These are phyloP conservation scores for Ditula angustiorana DNA, from an alignment of 2,888 invertebrate species.

Conservation along the genomic window DNA sequence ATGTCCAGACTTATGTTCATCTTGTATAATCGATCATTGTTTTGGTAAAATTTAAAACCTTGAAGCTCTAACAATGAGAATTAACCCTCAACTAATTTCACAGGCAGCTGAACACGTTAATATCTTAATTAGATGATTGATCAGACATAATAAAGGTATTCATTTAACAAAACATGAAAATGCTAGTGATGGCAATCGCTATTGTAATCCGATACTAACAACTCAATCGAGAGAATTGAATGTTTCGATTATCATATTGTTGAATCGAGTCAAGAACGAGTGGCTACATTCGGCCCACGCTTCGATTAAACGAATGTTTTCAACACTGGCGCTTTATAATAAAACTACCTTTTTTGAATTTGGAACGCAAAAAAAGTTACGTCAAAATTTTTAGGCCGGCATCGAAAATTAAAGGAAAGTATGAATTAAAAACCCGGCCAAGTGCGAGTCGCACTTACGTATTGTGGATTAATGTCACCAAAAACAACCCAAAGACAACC, in stretches of 20 bases:
- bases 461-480: no score
- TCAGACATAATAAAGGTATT: slow-evolving; percentile 24
- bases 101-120: slow-evolving; percentile 14
- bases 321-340: not conserved
- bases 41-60: not conserved
- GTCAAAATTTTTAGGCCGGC: not conserved
- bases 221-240: slow-evolving; percentile 41
- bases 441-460: no score
- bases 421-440: not conserved
- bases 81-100: slow-evolving; percentile 21
- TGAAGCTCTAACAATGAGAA: not conserved
- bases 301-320: not conserved
- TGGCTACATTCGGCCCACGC: not conserved
- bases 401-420: not conserved
- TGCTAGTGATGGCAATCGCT: slow-evolving; percentile 38
- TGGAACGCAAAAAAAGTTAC: not conserved
- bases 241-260: slow-evolving; percentile 30
- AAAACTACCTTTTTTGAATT: not conserved
- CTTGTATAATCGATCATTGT: no score
- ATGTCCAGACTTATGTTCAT: no score
- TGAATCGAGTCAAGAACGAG: slow-evolving; percentile 24
- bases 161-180: slow-evolving; percentile 34
- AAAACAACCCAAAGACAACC: no score
- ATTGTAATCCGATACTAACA: slow-evolving; percentile 46
- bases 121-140: slow-evolving; percentile 11